Evolutionary conservation across 2,797 vertebrate species (phyloP), one percentile per base, ranked within the genome.

Genomic region (Ctenochaetus hawaiiensis): DNA sequence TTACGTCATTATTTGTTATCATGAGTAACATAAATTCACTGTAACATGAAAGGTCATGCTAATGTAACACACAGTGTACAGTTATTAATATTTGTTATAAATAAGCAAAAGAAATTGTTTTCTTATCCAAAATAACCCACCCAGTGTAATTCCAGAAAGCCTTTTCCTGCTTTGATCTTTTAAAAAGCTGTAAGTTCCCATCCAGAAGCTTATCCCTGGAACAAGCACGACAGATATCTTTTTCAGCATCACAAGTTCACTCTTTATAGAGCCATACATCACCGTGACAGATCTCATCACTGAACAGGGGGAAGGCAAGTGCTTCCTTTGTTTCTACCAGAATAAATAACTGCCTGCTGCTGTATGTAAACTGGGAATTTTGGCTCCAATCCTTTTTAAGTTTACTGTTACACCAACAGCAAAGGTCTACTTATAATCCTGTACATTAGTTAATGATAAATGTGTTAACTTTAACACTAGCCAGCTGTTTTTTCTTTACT

Each of bases 281-380:
- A 90, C 64, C 51, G 63, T 83, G 90, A 82, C 84, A 87, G 73
- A 72, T 84, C 83, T 80, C 84, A 85, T 89, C 85, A 81, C 67
- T 49, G 76, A 60, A 47, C 61, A 75, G 30, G 39, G 47, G 67
- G 37, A 57, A 67, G 71, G 63, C 56, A 63, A 82, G 77, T 41
- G 67, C 77, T 65, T 68, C 43, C 72, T 77, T 83, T 68, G 70
- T 82, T 57, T 80, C 69, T 0, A 80, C 51, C 49, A 74, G 68
- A 77, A 67, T 17, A 62, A 60, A 84, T 80, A 72, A 85, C 51
- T 49, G 63, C 48, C 62, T 67, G 76, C 37, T 26, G 17, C 60
- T 67, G 52, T 43, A 2, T 65, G 60, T 67, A 64, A 73, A 51
- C 64, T 23, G 41, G 39, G 30, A 34, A 34, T 34, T 34, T 34